Base-by-base conservation (phyloP, 2,113 vertebrate species). In the Callithrix jacchus region DNA sequence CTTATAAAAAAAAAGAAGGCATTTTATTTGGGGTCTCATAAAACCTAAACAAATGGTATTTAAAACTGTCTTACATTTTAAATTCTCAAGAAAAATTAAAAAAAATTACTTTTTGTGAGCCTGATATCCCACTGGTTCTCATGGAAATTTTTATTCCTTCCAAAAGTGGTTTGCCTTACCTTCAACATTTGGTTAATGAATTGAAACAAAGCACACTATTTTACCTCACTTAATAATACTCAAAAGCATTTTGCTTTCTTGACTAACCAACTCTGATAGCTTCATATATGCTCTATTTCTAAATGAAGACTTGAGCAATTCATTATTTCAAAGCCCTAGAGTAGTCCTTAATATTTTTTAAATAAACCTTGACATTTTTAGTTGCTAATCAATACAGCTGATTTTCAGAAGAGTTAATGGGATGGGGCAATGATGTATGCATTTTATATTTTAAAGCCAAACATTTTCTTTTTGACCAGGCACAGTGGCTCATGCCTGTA, bases 301-400 rank as follows among this genome's bases (percentile, higher is more conserved):
- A 93, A 96, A 97, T 76, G 88, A 96, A 61, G 20, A 23, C 87
- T 92, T 95, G 82, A 86, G 64, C 58, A 95, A 88, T 71, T 95
- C 91, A 93, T 95, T 93, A 89, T 85, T 96, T 89, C 88, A 96
- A 97, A 56, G n/a, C 37, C 70, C n/a, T 84, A 47, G 68, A 89
- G 17, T 49, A 85, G 20, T 79, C 79, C 87, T 80, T 94, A 90
- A 85, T 92, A 92, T 58, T 70, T 85, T 97, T 84, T 3, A 97
- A 93, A 80, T 91, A 97, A 97, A 91, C 66, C 27, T 88, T 92
- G 81, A 94, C 66, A 93, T 95, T 93, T 87, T 95, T 92, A 88
- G 70, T 87, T 77, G 45, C n/a, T 97, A 97, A 97, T 90, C 85
- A 97, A 79, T 92, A 68, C 81, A 96, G 90, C 90, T 93, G 70